Base-by-base conservation (phyloP, 2,113 vertebrate species). In the Lepus timidus region DNA sequence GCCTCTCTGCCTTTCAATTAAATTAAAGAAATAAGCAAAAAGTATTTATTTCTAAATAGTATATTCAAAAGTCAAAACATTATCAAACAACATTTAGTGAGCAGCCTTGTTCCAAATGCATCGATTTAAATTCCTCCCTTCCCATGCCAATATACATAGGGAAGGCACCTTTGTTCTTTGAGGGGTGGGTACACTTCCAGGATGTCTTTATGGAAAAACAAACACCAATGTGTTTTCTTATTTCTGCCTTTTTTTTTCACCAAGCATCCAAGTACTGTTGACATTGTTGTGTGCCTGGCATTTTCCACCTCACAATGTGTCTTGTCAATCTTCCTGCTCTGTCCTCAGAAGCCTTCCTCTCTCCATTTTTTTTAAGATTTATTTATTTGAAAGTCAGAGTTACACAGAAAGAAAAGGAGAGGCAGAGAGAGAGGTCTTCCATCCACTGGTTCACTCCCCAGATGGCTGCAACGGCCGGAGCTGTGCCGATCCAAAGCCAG, bases 51-150 rank as follows among this genome's bases (percentile, higher is more conserved):
- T 90, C 67, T 49, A 84, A 55, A 51, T 10, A 81, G 39, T 39
- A 44, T 5, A 81, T 62, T 87, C 10, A 89, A 83, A 92, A 87
- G 25, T 94, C 39, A 80, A 96, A 86, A 84, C 88, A 71, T 90
- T 29, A 65, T 23, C 33, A 52, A 49, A 88, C n/a, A 31, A 2
- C 10, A 36, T 81, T 73, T 62, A 9, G 14, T 62, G 79, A 88
- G 6, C 31, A 80, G 9, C 82, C 49, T 85, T n/a, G 68, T 2
- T 74, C 22, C 31, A 80, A 83, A 10, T 91, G 27, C 44, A 82
- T 78, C 65, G 73, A 78, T 65, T 64, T 74, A 14, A 36, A 79
- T 16, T n/a, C 7, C 44, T 25, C 13, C 52, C 49, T 33, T 31
- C 31, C 13, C 39, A 49, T 44, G 44, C 44, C 44, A 84, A 84